Conservation (phyloP, 2,113 vertebrate species). For the Dipodomys merriami region DNA sequence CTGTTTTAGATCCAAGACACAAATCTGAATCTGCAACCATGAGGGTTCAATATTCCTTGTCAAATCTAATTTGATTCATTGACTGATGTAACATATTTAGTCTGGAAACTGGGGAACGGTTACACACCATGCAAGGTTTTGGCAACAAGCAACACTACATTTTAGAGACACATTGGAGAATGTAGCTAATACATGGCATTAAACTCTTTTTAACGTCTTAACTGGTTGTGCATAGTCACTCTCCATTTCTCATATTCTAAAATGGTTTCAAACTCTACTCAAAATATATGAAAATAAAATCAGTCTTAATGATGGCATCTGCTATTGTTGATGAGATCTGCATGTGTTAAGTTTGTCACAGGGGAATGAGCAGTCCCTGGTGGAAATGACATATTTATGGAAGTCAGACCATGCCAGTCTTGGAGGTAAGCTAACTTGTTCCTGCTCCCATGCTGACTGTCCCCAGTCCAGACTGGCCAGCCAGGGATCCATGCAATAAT, state of each 20-base stretch:
- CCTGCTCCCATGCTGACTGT: fast-evolving
- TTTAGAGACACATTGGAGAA: not conserved
- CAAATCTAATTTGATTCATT: constrained; percentile 14
- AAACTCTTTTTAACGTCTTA: not conserved
- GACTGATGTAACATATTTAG: not conserved
- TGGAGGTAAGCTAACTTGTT: not conserved
- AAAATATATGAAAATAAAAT: not conserved
- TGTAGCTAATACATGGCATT: not conserved
- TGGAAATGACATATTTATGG: not conserved
- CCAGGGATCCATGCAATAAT: not conserved
- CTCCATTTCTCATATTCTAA: not conserved
- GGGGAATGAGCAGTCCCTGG: not conserved
- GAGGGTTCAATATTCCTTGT: constrained; percentile 51
- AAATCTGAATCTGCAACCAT: not conserved
- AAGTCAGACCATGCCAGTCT: not conserved
- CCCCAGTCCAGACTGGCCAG: not conserved
- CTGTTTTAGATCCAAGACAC: not conserved
- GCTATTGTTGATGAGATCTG: not conserved
- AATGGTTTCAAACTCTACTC: not conserved
- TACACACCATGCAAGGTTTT: not conserved
- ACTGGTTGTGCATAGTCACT: not conserved
- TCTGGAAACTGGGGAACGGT: not conserved
- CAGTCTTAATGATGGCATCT: not conserved
- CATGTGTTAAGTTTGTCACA: not conserved
- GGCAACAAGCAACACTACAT: not conserved